phyloP scores from a whole-genome alignment of 2,113 vertebrate genomes.

The Nematolebias whitei region DNA sequence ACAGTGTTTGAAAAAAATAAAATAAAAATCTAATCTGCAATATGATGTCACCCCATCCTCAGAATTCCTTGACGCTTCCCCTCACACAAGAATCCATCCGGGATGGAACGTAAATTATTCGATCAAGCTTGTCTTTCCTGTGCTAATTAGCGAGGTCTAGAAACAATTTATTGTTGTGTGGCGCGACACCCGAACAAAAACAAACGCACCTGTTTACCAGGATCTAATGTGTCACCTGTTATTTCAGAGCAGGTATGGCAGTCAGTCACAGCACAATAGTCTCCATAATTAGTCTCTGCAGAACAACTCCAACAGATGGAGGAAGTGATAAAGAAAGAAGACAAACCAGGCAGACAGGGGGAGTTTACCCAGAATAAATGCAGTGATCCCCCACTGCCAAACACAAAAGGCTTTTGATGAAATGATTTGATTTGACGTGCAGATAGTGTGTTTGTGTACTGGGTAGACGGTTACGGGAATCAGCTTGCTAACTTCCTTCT shows the following conservation, averaged over 20 bases:
- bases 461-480: slow-evolving; percentile 9
- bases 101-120: slow-evolving; percentile 41
- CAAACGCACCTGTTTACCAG: slow-evolving; percentile 68
- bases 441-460: not conserved
- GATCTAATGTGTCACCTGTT: slow-evolving; percentile 63
- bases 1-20: too few relatives aligned
- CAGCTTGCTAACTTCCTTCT: not conserved
- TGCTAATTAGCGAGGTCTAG: slow-evolving; percentile 58
- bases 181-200: slow-evolving; percentile 54
- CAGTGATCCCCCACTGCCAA: slow-evolving; percentile 28
- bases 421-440: slow-evolving; percentile 8
- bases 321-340: slow-evolving; percentile 32
- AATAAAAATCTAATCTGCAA: slow-evolving; percentile 3
- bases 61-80: not conserved
- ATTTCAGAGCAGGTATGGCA: slow-evolving; percentile 69
- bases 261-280: slow-evolving; percentile 73
- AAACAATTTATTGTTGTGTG: slow-evolving; percentile 46
- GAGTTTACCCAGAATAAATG: slow-evolving; percentile 21
- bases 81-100: slow-evolving; percentile 13
- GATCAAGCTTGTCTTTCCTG: slow-evolving; percentile 62
- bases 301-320: slow-evolving; percentile 73
- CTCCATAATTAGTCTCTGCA: slow-evolving; percentile 77
- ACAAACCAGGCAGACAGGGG: slow-evolving; percentile 22
- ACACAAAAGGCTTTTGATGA: slow-evolving; percentile 42
- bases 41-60: not conserved